Base-by-base conservation (phyloP, 2,797 vertebrate species). In the Hemibagrus guttatus region DNA sequence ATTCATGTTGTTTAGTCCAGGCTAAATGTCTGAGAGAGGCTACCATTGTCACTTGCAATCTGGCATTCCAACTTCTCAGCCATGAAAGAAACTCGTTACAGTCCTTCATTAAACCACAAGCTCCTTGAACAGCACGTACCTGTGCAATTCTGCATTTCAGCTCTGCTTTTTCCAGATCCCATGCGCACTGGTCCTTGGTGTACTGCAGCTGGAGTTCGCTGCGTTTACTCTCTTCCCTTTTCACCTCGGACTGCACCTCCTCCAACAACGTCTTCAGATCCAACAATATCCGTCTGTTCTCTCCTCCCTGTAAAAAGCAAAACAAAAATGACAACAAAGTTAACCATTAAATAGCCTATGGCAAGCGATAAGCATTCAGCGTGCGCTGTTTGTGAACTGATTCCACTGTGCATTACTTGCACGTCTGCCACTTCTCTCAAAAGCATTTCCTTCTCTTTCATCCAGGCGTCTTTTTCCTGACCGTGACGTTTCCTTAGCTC, bases 391-490 rank as follows among this genome's bases (percentile, higher is more conserved):
- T 59, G 52, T 68, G 42, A n/a, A 39, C 39, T 39, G 21, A 26
- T 74, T 46, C 49, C 4, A 39, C 35, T 39, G n/a, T 54, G 52
- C 59, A 64, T 88, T 95, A 96, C 94, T 96, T 96, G 93, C 91
- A 96, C 94, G 59, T 95, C 92, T 81, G 95, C 95, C 91, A 95
- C 93, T 93, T 96, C 93, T 93, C 95, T 96, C 90, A 96, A 90
- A 88, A 97, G 90, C 49, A 72, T 91, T 89, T 95, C 93, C 89
- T 95, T 96, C 89, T 95, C 95, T 2, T 92, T 92, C 89, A 93
- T 93, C 95, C 95, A 96, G 66, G 89, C 94, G 71, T 95, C 94
- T 86, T 94, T 96, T 21, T 95, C 95, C 84, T 94, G 94, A 5
- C 92, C 89, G 46, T 94, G 93, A 81, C 90, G 88, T 87, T 93